These are phyloP conservation scores for Oceanites oceanicus DNA, from an alignment of 2,113 vertebrate genomes.

Conservation along the genomic window DNA sequence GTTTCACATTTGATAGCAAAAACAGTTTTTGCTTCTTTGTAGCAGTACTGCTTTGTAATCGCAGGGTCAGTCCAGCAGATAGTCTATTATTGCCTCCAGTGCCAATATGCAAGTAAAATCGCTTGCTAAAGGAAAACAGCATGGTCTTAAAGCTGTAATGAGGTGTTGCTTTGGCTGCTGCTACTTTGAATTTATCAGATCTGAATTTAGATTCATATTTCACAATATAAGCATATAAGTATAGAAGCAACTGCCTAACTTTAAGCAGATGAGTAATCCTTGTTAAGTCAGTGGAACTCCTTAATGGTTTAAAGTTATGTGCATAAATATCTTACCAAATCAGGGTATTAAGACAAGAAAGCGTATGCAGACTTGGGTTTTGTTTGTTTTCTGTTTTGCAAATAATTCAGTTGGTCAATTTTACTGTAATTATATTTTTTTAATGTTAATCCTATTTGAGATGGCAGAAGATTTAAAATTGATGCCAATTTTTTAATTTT, in stretches of 20 bases:
- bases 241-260: constrained; percentile 16
- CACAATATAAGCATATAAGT: not conserved
- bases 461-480: not conserved
- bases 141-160: not conserved
- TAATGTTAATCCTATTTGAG: not conserved
- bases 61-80: not conserved
- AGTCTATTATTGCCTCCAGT: not conserved
- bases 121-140: not conserved
- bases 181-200: constrained; percentile 35
- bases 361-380: not conserved
- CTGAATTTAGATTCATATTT: constrained; percentile 20
- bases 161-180: not conserved
- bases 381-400: constrained; percentile 4
- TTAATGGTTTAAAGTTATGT: constrained; percentile 21
- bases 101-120: not conserved
- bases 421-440: not conserved
- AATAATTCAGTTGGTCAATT: not conserved
- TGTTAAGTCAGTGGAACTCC: constrained; percentile 37
- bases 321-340: constrained; percentile 9
- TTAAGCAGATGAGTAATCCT: constrained; percentile 35
- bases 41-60: not conserved
- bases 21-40: not conserved
- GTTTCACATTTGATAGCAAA: not conserved
- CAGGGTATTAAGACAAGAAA: not conserved
- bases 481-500: not conserved